These are phyloP conservation scores for Sardinella longiceps DNA, from an alignment of 2,797 vertebrate species.

Conservation along the genomic window DNA sequence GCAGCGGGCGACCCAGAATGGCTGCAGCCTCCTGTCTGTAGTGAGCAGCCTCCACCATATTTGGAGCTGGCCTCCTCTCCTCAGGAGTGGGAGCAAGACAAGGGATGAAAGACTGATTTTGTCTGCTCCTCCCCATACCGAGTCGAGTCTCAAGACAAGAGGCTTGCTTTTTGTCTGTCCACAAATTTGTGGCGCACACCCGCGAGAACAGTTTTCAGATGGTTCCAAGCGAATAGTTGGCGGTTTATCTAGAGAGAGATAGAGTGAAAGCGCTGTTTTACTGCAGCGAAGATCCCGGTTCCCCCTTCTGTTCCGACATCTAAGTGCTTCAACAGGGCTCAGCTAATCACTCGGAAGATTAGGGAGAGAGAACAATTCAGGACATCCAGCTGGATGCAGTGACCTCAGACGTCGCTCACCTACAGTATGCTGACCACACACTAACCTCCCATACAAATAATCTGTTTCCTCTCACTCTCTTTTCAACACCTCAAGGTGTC, in stretches of 20 bases:
- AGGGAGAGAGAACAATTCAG: not conserved
- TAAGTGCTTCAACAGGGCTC: not conserved
- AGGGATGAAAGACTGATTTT: not conserved
- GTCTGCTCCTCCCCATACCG: not conserved
- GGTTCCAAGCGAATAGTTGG: not conserved
- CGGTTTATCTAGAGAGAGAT: not conserved
- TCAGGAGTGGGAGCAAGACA: not conserved
- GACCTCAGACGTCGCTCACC: not conserved
- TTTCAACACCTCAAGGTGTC: not conserved
- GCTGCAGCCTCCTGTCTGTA: conserved; percentile 10
- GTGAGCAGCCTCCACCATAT: not conserved
- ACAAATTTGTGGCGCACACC: not conserved
- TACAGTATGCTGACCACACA: conserved; percentile 7
- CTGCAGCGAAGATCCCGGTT: not conserved
- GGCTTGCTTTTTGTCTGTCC: conserved; percentile 19
- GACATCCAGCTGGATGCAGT: not conserved
- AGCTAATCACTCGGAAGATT: not conserved
- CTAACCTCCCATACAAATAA: not conserved
- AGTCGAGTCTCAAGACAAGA: not conserved
- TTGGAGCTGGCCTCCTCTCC: not conserved
- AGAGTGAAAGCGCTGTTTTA: not conserved
- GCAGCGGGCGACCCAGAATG: not conserved
- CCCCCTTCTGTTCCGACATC: not conserved
- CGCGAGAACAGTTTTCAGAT: not conserved
- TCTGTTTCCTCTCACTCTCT: conserved; percentile 3